Evolutionary conservation across 2,113 vertebrate species (phyloP).

Genomic region (Caretta caretta): DNA sequence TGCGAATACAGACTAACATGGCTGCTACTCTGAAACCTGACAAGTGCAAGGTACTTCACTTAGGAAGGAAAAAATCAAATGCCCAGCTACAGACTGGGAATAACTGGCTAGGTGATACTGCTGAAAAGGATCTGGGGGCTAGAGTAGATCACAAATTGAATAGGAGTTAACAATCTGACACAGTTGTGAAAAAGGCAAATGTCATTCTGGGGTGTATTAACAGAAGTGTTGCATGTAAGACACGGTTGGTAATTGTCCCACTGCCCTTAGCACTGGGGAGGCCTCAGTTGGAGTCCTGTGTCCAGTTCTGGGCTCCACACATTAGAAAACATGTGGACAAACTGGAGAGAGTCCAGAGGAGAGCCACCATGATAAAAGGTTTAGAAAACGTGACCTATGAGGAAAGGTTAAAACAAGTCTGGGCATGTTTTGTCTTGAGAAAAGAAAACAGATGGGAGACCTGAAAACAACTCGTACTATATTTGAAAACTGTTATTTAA

Average conservation of each 20-base stretch:
- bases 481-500: neutral
- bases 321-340: neutral
- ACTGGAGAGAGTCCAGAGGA: neutral
- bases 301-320: neutral
- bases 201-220: neutral
- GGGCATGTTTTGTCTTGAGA: neutral
- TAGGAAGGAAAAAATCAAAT: neutral
- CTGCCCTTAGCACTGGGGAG: neutral
- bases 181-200: neutral
- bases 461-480: neutral
- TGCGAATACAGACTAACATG: too few relatives aligned
- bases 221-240: neutral
- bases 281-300: neutral
- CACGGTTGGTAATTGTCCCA: neutral
- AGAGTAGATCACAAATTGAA: too few relatives aligned
- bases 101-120: neutral
- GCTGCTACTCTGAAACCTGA: too few relatives aligned
- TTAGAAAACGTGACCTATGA: neutral
- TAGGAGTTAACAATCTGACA: too few relatives aligned
- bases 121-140: neutral
- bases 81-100: neutral
- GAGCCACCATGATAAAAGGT: neutral
- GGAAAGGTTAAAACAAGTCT: neutral
- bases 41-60: neutral
- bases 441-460: neutral